Conservation (phyloP, 2,113 vertebrate species). For the Coptodon bakossiorum region DNA sequence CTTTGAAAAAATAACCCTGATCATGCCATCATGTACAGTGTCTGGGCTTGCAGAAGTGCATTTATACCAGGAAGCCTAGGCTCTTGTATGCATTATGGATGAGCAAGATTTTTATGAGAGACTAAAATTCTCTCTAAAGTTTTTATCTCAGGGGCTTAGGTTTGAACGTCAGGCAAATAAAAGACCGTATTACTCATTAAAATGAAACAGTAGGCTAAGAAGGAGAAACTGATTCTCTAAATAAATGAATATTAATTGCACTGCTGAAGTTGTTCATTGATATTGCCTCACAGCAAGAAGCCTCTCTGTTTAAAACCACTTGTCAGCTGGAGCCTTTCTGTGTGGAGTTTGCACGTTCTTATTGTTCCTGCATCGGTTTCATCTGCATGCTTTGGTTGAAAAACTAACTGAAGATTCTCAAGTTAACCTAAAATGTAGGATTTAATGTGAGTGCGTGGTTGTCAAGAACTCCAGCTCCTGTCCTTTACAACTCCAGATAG, state of each 20-base stretch:
- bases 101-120: background rate
- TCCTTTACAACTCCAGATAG: background rate
- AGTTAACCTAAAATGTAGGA: background rate
- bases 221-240: background rate
- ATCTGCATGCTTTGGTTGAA: background rate
- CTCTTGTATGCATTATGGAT: background rate
- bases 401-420: background rate
- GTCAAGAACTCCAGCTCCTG: background rate
- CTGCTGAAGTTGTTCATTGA: background rate
- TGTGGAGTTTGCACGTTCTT: background rate
- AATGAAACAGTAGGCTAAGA: background rate
- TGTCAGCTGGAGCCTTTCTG: background rate
- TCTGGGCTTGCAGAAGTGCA: background rate
- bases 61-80: background rate
- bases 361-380: background rate
- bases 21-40: background rate
- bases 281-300: background rate
- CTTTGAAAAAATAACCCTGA: background rate
- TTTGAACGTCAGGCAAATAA: background rate
- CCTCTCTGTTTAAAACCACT: background rate
- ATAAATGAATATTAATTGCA: background rate
- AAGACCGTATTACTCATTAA: background rate
- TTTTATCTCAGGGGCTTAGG: background rate
- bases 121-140: background rate
- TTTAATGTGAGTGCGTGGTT: background rate